phyloP scores from a whole-genome alignment of 1,140 invertebrate species.

The Neodiprion fabricii region DNA sequence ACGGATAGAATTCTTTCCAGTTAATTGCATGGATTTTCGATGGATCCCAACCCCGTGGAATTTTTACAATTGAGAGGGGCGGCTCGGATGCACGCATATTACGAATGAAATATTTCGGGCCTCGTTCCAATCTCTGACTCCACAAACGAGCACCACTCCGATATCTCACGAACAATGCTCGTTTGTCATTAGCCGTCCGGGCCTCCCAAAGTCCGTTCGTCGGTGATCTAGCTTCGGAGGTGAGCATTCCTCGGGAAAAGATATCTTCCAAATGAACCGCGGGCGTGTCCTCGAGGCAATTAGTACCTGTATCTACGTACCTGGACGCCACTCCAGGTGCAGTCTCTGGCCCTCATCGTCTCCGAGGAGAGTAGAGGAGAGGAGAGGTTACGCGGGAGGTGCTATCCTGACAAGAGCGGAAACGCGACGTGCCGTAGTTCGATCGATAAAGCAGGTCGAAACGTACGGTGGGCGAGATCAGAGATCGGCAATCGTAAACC shows the following conservation, averaged over 20 bases:
- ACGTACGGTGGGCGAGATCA: not conserved
- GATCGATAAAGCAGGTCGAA: conserved; percentile 2
- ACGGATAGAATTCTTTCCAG: conserved; percentile 50
- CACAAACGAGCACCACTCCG: not conserved
- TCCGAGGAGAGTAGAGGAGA: too few species aligned
- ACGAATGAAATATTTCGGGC: not conserved
- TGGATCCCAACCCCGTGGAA: conserved; percentile 51
- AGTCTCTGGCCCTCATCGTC: too few species aligned
- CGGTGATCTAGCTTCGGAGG: too few species aligned
- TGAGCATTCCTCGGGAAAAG: not conserved
- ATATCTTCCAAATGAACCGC: not conserved
- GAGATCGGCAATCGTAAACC: not conserved
- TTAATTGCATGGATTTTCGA: conserved; percentile 58
- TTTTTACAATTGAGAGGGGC: conserved; percentile 30
- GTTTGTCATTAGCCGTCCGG: not conserved
- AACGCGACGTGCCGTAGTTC: conserved; percentile 3
- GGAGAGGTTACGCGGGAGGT: too few species aligned
- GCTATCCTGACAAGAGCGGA: not conserved
- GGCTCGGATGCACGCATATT: not conserved
- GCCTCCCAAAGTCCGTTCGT: too few species aligned
- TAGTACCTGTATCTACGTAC: not conserved
- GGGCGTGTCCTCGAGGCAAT: not conserved
- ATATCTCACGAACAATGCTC: not conserved
- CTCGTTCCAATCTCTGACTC: not conserved
- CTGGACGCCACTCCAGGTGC: too few species aligned